Evolutionary conservation across 2,888 invertebrate species (phyloP), one percentile per base, ranked within the genome.

Genomic region (Drosophila lutescens): DNA sequence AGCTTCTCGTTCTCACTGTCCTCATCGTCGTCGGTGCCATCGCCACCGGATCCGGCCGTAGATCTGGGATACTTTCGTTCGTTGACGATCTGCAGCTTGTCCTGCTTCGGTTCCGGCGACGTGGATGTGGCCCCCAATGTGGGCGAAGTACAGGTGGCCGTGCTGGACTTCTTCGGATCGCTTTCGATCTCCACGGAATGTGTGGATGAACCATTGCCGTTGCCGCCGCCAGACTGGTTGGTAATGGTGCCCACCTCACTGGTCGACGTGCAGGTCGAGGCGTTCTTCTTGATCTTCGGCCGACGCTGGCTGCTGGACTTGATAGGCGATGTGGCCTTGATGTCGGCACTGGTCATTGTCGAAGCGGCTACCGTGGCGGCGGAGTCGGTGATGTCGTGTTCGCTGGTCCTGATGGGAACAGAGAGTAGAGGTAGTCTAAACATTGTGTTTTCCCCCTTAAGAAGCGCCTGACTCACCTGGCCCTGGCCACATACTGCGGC

Each of bases 1-100:
- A 96, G 92, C 80, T 97, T 95, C 92, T 97, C 97, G 53, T 95
- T 95, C 91, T 97, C 97, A 89, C 97, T 97, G 89, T 97, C 96
- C 78, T 96, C 96, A 86, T 95, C 96, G 47, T 93, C 87, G 44
- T 84, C 80, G 20, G 82, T 83, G 40, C 47, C 66, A 32, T 66
- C 66, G 10, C 66, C 66, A 4, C 63, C 66, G 4, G 66, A 66
- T 1, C 66, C 66, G 8, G 66, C 56, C 60, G 56, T 70, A 1
- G 79, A 72, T 59, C 81, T 88, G 13, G 84, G 79, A 59, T 88
- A 78, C 69, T 91, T 91, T 6, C 94, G 94, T 78, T 95, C 95
- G 83, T 95, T 95, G 7, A 95, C 93, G 76, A 95, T 93, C 89
- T 94, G 93, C 15, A 95, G 89, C 70, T 93, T 94, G 90, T 94